phyloP scores from a whole-genome alignment of 2,797 vertebrate genomes.

The Peromyscus nudipes region DNA sequence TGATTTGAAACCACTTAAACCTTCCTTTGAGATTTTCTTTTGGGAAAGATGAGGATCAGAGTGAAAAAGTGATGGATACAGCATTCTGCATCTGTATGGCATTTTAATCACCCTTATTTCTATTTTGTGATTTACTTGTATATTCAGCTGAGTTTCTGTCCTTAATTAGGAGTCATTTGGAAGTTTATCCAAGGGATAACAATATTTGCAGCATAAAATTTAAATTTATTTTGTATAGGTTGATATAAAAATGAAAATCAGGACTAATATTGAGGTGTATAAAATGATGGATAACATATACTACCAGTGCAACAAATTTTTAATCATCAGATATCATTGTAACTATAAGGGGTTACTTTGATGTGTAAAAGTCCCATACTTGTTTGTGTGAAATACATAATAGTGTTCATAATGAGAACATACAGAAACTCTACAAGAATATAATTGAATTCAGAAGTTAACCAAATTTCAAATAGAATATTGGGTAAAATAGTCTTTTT shows the following conservation, averaged over 20 bases:
- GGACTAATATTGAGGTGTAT: neutral
- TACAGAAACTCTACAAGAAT: neutral
- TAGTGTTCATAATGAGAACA: neutral
- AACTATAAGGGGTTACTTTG: neutral
- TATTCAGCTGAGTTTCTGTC: neutral
- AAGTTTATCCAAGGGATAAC: neutral
- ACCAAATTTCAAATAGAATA: neutral
- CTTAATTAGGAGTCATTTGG: neutral
- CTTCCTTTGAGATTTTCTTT: neutral
- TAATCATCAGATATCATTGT: neutral
- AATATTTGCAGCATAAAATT: neutral
- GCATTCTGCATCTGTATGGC: neutral
- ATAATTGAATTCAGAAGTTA: neutral
- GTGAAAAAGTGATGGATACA: neutral
- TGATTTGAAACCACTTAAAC: neutral
- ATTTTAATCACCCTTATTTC: neutral
- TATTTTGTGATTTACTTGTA: constrained; percentile 25
- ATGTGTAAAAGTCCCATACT: neutral
- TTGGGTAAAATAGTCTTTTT: neutral
- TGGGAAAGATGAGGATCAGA: neutral
- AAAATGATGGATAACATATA: neutral
- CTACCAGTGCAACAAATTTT: neutral
- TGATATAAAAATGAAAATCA: neutral
- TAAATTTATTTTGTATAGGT: neutral
- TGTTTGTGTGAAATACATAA: neutral